phyloP scores from a whole-genome alignment of 1,140 invertebrate genomes.

The Papilio polyxenes region DNA sequence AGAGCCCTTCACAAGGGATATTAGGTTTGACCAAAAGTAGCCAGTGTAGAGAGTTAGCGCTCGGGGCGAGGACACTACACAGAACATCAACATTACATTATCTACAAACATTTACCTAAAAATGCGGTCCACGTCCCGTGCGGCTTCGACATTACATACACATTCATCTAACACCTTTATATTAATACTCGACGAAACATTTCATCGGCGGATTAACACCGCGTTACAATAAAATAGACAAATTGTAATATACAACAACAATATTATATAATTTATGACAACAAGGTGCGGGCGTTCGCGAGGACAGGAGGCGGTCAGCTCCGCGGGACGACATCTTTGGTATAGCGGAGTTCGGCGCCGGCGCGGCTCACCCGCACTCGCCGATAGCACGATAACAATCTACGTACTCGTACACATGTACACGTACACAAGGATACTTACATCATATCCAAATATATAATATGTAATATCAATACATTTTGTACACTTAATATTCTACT shows the following conservation, averaged over 20 bases:
- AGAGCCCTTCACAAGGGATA: constrained; percentile 28
- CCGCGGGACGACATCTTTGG: constrained; percentile 49
- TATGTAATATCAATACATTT: constrained; percentile 55
- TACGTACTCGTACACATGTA: constrained; percentile 39
- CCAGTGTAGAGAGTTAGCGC: background rate
- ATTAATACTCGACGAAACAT: constrained; percentile 43
- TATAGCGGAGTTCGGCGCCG: constrained; percentile 41
- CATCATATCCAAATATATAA: constrained; percentile 60
- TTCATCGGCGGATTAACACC: constrained; percentile 39
- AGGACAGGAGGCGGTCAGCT: background rate
- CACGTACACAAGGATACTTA: constrained; percentile 39
- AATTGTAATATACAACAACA: constrained; percentile 39
- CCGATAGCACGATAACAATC: constrained; percentile 41
- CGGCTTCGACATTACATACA: background rate
- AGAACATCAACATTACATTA: constrained; percentile 30
- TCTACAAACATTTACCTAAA: constrained; percentile 34
- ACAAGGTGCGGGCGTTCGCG: constrained; percentile 6
- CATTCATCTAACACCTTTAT: constrained; percentile 22
- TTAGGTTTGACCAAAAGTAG: constrained; percentile 10
- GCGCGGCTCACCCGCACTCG: background rate
- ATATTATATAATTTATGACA: constrained; percentile 34
- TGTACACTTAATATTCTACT: constrained; percentile 64
- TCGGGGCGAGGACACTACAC: background rate
- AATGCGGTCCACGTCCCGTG: constrained; percentile 13
- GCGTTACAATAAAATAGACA: constrained; percentile 38